Percentiles rank a stretch among this genome's conserved stretches.
Conservation (phyloP, 2,113 vertebrate species). For the Nibea albiflora region DNA sequence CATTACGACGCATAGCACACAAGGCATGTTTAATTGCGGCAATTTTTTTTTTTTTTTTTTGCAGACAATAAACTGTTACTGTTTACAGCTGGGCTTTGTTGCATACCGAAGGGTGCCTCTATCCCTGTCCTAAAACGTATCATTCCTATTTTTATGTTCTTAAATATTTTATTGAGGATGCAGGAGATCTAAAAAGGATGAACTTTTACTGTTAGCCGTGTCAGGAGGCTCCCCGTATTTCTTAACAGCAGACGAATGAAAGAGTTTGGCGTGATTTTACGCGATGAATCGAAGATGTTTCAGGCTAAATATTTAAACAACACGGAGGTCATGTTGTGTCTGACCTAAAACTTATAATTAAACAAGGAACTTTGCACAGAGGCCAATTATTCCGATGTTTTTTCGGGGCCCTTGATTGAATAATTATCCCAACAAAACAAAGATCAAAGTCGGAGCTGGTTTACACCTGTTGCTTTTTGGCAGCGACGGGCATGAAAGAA, state of each 20-base stretch:
- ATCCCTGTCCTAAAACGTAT: slow-evolving; percentile 24
- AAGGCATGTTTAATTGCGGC: slow-evolving; percentile 77
- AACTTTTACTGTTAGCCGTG: slow-evolving; percentile 9
- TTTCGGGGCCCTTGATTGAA: slow-evolving; percentile 25
- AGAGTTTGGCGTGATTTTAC: slow-evolving; percentile 21
- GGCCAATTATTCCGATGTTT: slow-evolving; percentile 12
- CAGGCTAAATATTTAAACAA: slow-evolving; percentile 11
- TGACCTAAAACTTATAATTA: slow-evolving; percentile 26
- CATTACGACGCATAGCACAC: slow-evolving; percentile 80
- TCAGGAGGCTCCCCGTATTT: slow-evolving; percentile 18
- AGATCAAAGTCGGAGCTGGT: slow-evolving; percentile 60
- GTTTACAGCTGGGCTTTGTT: slow-evolving; percentile 77
- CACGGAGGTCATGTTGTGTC: slow-evolving; percentile 31
- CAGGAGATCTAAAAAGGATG: slow-evolving; percentile 19
- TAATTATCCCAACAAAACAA: slow-evolving; percentile 51
- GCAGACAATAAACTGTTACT: slow-evolving; percentile 78
- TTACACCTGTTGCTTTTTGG: slow-evolving; percentile 70
- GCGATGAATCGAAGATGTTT: slow-evolving; percentile 16
- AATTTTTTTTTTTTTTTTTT: slow-evolving; percentile 48
- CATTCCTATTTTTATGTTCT: slow-evolving; percentile 59
- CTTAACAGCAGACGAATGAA: slow-evolving; percentile 15
- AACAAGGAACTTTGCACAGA: slow-evolving; percentile 20
- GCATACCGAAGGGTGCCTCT: slow-evolving; percentile 48
- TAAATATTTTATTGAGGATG: slow-evolving; percentile 47
- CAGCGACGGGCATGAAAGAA: slow-evolving; percentile 14